Evolutionary conservation across 1,140 invertebrate species (phyloP), one percentile per base, ranked within the genome.

Genomic region (Hydropsyche tenuis): DNA sequence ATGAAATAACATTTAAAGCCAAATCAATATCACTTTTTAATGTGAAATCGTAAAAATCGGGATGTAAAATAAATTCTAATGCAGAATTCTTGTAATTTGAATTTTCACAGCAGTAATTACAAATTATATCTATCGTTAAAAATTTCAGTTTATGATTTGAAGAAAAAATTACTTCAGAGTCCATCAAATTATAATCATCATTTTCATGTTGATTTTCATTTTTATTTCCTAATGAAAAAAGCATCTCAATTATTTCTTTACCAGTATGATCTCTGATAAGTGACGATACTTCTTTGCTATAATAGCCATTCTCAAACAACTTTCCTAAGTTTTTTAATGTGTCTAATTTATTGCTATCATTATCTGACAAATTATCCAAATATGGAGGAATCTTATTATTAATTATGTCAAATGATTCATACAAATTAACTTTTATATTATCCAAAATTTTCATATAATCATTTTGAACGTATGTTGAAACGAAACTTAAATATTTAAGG

Each of bases 11-110:
- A 63, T 69, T 51, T 5, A 74, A 7, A 25, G 51, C 46, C 0
- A 77, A 63, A 42, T 48, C n/a, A 69, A 77, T 74, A 37, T 77
- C 75, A 27, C 60, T 60, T 27, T 73, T 74, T 16, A 16, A 30
- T 16, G 60, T 7, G 23, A 77, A 73, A 30, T 74, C 51, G 11
- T 73, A 77, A 6, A 73, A 56, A 4, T 73, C 53, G 0, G 25
- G 9, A 12, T 69, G 11, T 12, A 77, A 22, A 18, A 77, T 65
- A 30, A 46, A 63, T 60, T 53, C 25, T 27, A 69, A 30, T n/a
- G 37, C 30, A 73, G 56, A 16, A 69, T 42, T 53, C 7, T 23
- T 51, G 23, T 53, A 77, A 25, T 20, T 60, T 6, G 72, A 74
- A 27, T 74, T 43, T 7, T 20, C 2, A 12, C 25, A 46, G 42